Evolutionary conservation across 2,888 invertebrate genomes (phyloP).

Genomic region (Cordilura impudica): DNA sequence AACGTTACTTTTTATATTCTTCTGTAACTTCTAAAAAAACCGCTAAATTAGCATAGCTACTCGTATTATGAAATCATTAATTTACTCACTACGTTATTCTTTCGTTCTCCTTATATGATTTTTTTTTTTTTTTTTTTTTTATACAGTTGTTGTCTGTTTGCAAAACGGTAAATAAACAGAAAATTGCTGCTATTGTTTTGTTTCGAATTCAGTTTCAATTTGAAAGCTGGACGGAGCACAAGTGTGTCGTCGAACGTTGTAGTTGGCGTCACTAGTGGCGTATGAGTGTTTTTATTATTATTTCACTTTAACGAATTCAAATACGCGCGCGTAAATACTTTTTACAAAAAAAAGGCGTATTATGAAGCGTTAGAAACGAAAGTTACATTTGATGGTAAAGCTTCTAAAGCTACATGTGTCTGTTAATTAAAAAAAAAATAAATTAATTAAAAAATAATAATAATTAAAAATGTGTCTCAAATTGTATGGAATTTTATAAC

Average conservation of each 20-base stretch:
- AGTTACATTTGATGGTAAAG: not conserved
- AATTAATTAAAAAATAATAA: not conserved
- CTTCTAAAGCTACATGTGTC: too few relatives aligned
- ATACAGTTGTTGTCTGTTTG: too few relatives aligned
- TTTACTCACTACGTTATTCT: not conserved
- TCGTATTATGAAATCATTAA: not conserved
- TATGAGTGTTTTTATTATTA: constrained; percentile 49
- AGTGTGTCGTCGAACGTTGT: constrained; percentile 23
- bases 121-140: too few relatives aligned
- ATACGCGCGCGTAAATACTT: constrained; percentile 51
- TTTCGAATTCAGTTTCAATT: constrained; percentile 54
- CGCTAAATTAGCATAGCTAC: too few relatives aligned
- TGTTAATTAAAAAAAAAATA: not conserved
- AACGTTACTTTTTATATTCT: too few relatives aligned
- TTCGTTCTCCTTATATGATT: constrained; percentile 44
- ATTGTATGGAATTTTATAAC: too few relatives aligned
- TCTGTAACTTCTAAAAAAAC: too few relatives aligned
- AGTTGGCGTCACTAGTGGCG: constrained; percentile 51
- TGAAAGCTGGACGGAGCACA: constrained; percentile 58
- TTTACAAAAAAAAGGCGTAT: not conserved
- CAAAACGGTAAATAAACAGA: constrained; percentile 39
- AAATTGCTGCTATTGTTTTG: constrained; percentile 25
- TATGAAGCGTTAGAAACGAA: not conserved
- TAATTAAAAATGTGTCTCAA: too few relatives aligned
- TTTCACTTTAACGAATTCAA: constrained; percentile 25